phyloP scores from a whole-genome alignment of 2,797 vertebrate species.

The Dermochelys coriacea region DNA sequence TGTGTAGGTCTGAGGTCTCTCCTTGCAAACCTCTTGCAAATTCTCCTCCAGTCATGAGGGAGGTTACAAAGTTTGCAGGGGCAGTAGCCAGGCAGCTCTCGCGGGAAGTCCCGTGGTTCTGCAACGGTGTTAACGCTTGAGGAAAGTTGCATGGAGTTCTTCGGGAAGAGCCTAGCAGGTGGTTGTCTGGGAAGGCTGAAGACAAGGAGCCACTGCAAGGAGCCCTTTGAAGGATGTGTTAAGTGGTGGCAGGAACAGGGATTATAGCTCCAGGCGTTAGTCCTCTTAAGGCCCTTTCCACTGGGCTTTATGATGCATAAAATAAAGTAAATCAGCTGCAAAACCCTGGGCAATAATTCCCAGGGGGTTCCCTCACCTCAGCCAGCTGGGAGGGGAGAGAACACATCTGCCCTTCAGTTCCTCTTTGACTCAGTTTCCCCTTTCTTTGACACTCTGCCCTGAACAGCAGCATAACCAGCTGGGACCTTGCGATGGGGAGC shows the following conservation, averaged over 20 bases:
- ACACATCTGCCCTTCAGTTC: neutral
- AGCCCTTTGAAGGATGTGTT: too few species aligned
- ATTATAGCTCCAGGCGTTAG: neutral
- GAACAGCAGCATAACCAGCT: neutral
- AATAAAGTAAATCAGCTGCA: neutral
- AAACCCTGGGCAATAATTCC: neutral
- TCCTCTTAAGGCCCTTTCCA: neutral
- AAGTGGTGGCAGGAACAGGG: neutral
- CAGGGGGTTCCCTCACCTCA: neutral
- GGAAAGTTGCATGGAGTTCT: neutral
- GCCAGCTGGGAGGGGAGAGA: neutral
- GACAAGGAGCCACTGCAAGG: neutral
- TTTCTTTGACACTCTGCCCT: neutral
- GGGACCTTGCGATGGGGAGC: neutral
- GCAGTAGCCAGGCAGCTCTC: neutral
- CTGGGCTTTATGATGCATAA: neutral
- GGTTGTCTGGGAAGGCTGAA: neutral
- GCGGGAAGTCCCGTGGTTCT: accelerated
- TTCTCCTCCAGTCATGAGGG: neutral
- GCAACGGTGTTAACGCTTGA: neutral
- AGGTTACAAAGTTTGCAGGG: neutral
- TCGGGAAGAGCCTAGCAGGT: neutral
- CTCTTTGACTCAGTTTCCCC: neutral
- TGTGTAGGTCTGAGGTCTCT: too few species aligned
- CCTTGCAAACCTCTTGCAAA: neutral